Base-by-base conservation (phyloP, 2,797 vertebrate species). In the Limosa lapponica region DNA sequence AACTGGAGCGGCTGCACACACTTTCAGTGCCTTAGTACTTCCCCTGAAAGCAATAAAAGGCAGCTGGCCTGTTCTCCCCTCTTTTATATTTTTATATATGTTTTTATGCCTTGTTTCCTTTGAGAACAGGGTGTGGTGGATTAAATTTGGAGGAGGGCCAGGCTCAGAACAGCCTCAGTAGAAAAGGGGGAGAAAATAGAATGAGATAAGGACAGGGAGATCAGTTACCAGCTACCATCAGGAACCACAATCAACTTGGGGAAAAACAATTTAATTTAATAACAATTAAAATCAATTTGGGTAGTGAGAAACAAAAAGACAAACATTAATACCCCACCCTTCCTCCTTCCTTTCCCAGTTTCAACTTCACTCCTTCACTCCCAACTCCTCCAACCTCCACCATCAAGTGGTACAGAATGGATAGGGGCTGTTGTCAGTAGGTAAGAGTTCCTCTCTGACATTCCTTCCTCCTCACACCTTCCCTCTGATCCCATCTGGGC, bases 381-480 rank as follows among this genome's bases (percentile, higher is more conserved):
- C 9, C 25, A 51, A 2, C 11, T 49, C 13, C 4, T n/a, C 7
- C 24, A 37, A 6, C 16, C 6, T 5, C 3, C 7, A 4, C 2
- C 12, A 18, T 8, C 28, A 14, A 49, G 15, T 27, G 17, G 11
- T 14, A 22, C 4, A 37, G 16, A 3, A 43, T 1, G 4, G 9
- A 17, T 1, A 17, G 8, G 3, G 25, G 7, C 3, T 55, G 28
- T 36, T 4, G 4, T 39, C 7, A 54, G 13, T 22, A 44, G 4
- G 8, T 44, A 12, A 54, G 0, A 0, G 8, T 36, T 92, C 46
- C 8, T 65, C 44, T 79, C 22, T 30, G 18, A 22, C 7, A 9
- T 10, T 70, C 7, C 23, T 51, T 83, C 62, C 24, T 36, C 6
- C 2, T 54, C 8, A 39, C 27, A 54, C 7, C 6, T 59, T 51